Conservation (phyloP, 2,797 vertebrate genomes). For the Taeniopygia guttata region DNA sequence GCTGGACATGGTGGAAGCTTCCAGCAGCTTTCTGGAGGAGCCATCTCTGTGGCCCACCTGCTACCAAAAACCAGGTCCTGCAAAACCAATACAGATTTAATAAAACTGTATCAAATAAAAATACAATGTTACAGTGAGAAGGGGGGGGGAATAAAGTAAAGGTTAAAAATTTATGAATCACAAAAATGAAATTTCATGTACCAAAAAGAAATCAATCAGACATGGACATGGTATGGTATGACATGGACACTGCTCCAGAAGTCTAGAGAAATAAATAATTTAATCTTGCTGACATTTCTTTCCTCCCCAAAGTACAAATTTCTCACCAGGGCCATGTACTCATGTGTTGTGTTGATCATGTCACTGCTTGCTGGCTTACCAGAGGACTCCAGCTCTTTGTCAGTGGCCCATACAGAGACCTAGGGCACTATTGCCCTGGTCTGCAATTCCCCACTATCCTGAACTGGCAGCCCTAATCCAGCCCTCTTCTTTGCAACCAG, state of each 20-base stretch:
- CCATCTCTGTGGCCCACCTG: not conserved
- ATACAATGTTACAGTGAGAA: not conserved
- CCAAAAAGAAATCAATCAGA: not conserved
- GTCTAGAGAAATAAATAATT: not conserved
- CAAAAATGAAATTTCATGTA: not conserved
- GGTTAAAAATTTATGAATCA: not conserved
- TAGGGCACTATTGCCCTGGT: not conserved
- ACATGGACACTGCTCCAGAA: not conserved
- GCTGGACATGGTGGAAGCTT: not conserved
- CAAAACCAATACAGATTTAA: not conserved
- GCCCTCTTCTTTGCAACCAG: not conserved
- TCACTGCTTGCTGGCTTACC: not conserved
- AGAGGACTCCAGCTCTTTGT: not conserved
- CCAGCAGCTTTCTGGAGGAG: not conserved
- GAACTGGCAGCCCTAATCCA: not conserved
- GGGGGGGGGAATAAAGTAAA: not conserved
- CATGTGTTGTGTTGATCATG: not conserved
- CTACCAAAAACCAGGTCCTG: not conserved
- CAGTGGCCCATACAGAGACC: not conserved
- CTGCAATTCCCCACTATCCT: not conserved
- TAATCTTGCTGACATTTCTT: not conserved
- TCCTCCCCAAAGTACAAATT: not conserved
- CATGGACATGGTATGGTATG: not conserved
- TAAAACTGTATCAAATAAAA: not conserved
- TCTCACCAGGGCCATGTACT: not conserved